Evolutionary conservation across 1,140 invertebrate species (phyloP).

Genomic region (Aphis craccivora): DNA sequence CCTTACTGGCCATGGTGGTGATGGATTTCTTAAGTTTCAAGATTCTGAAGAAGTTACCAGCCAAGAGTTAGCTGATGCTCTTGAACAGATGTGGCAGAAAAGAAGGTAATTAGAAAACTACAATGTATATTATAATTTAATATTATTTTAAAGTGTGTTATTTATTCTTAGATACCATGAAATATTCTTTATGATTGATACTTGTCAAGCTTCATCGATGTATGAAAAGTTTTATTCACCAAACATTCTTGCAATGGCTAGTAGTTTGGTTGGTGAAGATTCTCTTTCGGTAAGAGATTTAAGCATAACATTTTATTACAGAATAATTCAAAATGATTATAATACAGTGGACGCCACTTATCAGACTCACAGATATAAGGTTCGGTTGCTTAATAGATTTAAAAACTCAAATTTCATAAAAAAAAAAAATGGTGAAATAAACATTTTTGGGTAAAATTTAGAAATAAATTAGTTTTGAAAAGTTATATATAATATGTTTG

Average conservation of each 20-base stretch:
- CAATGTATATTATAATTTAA: background rate
- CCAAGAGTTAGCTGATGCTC: slow-evolving; percentile 96
- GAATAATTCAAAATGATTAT: background rate
- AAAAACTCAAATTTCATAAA: too few relatives aligned
- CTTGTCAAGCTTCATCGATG: slow-evolving; percentile 98
- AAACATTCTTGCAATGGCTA: slow-evolving; percentile 96
- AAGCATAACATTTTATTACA: background rate
- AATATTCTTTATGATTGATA: slow-evolving; percentile 98
- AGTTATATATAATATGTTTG: too few relatives aligned
- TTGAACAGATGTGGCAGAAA: slow-evolving; percentile 99
- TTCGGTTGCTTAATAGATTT: too few relatives aligned
- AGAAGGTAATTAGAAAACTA: slow-evolving; percentile 71
- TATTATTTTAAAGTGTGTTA: background rate
- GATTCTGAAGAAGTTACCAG: slow-evolving; percentile 99
- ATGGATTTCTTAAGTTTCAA: slow-evolving; percentile 99
- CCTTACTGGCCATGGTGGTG: slow-evolving; percentile 96
- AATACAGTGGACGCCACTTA: background rate
- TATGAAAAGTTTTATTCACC: slow-evolving; percentile 98
- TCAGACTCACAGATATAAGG: too few relatives aligned
- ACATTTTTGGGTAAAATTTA: too few relatives aligned
- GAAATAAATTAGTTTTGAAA: too few relatives aligned
- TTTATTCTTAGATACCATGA: slow-evolving; percentile 86
- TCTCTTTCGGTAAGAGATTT: slow-evolving; percentile 63
- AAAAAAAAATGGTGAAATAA: too few relatives aligned
- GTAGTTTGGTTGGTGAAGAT: slow-evolving; percentile 97